Evolutionary conservation across 2,888 invertebrate species (phyloP).

Genomic region (Pseudoips prasinana): DNA sequence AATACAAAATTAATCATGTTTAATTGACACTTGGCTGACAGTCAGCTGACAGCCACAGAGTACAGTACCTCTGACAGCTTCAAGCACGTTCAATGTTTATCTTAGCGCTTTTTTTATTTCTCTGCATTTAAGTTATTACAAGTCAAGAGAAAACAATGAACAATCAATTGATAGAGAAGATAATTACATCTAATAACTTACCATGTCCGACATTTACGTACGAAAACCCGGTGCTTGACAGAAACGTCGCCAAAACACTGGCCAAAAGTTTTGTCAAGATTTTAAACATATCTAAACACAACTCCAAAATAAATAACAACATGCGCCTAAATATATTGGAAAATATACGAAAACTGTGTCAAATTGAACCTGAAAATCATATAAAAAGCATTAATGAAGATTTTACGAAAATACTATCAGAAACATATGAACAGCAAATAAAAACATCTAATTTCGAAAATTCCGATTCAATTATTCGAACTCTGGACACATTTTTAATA

Average conservation of each 20-base stretch:
- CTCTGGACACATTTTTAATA: constrained; percentile 58
- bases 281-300: constrained; percentile 48
- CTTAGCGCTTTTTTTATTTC: constrained; percentile 12
- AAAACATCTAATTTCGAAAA: constrained; percentile 9
- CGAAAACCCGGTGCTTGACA: constrained; percentile 62
- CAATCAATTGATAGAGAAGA: constrained; percentile 56
- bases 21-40: not conserved
- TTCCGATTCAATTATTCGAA: constrained; percentile 33
- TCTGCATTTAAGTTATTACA: too few species aligned
- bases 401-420: constrained; percentile 42
- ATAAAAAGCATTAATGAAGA: constrained; percentile 50
- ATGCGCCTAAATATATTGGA: constrained; percentile 53
- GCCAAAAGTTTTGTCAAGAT: constrained; percentile 65
- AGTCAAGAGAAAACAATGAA: constrained; percentile 57
- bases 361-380: constrained; percentile 52
- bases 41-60: too few species aligned
- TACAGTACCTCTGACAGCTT: too few species aligned
- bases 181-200: constrained; percentile 51
- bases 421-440: constrained; percentile 44
- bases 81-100: too few species aligned
- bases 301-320: constrained; percentile 50
- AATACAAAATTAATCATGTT: too few species aligned
- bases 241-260: constrained; percentile 53
- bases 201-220: constrained; percentile 52
- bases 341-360: constrained; percentile 60